Conservation (phyloP, 2,888 invertebrate species). For the Hipparchia semele region DNA sequence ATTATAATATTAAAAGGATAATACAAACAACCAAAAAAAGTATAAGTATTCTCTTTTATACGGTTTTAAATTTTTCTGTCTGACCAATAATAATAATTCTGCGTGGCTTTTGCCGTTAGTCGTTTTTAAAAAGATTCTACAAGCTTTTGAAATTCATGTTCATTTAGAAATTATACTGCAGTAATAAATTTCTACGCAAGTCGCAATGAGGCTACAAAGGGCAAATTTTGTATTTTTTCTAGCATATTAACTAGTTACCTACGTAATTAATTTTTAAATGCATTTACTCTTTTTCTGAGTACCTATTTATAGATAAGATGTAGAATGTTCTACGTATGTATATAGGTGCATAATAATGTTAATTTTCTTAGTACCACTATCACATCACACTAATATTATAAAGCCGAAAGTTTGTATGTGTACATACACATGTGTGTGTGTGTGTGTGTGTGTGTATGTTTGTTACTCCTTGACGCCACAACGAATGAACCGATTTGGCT, state of each 20-base stretch:
- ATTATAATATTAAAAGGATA: too few relatives aligned
- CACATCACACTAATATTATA: too few relatives aligned
- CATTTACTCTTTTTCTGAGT: not conserved
- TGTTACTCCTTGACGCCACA: too few relatives aligned
- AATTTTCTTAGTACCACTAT: too few relatives aligned
- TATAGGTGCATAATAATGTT: too few relatives aligned
- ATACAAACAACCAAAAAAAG: too few relatives aligned
- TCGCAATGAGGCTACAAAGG: slow-evolving; percentile 24
- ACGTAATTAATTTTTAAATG: not conserved
- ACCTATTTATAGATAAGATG: too few relatives aligned
- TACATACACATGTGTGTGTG: too few relatives aligned
- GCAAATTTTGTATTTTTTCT: not conserved
- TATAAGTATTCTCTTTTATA: not conserved
- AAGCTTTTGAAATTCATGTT: slow-evolving; percentile 37
- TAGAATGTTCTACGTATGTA: too few relatives aligned
- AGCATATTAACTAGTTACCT: not conserved
- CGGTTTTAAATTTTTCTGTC: slow-evolving; percentile 19
- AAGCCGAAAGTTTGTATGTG: too few relatives aligned
- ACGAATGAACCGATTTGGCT: too few relatives aligned
- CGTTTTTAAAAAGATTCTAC: slow-evolving; percentile 27
- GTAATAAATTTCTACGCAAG: slow-evolving; percentile 39
- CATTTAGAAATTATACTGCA: slow-evolving; percentile 43
- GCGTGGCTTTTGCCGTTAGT: slow-evolving; percentile 26
- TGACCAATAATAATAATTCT: slow-evolving; percentile 25
- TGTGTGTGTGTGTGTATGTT: too few relatives aligned